Evolutionary conservation across 2,113 vertebrate genomes (phyloP), one percentile per base, ranked within the genome.

Genomic region (Castor canadensis): DNA sequence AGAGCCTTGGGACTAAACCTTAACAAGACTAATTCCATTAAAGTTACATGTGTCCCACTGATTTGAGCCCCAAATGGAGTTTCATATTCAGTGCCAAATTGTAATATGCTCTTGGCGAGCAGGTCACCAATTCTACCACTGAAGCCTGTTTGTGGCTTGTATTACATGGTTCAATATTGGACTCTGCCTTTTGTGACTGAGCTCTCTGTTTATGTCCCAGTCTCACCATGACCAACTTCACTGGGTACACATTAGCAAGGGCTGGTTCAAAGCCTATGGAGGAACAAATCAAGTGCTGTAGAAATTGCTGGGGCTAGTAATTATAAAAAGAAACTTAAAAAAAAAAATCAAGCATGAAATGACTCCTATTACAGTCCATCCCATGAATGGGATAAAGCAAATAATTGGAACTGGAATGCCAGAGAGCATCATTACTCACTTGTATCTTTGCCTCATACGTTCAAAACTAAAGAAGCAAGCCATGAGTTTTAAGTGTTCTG

Each of bases 21-120:
- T 91, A 73, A 60, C 43, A 69, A 87, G 60, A 47, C 49, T 52
- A 83, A 76, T 92, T 82, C 89, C 75, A 69, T 92, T 81, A 97
- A 89, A 82, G 40, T 80, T 66, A 20, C 26, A 7, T 38, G 19
- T 85, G 30, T 30, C 15, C 9, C 22, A 49, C 20, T 40, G 12
- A 35, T 71, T 52, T 76, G 60, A 92, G 56, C 72, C 43, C 20
- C 54, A 83, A 60, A 60, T 9, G 28, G 73, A 77, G 79, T 69
- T 87, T 56, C 30, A n/a, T 82, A 67, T 76, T 84, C 60, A 83
- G 66, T 96, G 58, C 43, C 56, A 88, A 40, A 45, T 9, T 84
- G 60, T 54, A 71, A 49, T 76, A 52, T 52, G 22, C 60, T 40
- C 60, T 73, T 38, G 26, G 79, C 72, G 67, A 88, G 32, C 54